Evolutionary conservation across 1,140 invertebrate species (phyloP).

Genomic region (Lordiphosa mommai): DNA sequence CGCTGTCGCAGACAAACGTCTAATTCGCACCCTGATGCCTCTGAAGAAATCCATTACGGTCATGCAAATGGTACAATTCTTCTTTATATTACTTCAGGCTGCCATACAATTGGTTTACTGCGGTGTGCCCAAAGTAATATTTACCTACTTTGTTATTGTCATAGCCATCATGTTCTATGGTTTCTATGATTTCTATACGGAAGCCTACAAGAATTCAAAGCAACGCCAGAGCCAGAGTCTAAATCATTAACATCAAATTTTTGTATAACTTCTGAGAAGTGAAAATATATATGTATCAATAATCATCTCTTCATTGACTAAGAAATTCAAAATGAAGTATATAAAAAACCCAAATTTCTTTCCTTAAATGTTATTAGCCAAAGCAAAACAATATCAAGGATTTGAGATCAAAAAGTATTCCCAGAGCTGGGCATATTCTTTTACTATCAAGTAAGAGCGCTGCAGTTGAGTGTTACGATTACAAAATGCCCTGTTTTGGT

Average conservation of each 20-base stretch:
- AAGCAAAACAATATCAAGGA: too few relatives aligned
- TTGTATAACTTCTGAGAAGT: conserved; percentile 10
- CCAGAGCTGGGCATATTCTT: too few relatives aligned
- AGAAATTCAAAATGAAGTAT: conserved; percentile 3
- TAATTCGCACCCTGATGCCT: conserved; percentile 53
- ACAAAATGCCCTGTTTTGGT: too few relatives aligned
- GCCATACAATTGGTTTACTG: conserved; percentile 40
- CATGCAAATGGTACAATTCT: conserved; percentile 83
- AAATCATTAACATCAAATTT: too few relatives aligned
- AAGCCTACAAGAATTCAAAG: conserved; percentile 79
- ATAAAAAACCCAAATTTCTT: too few relatives aligned
- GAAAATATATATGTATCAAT: conserved; percentile 9
- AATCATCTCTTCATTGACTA: conserved; percentile 2
- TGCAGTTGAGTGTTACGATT: too few relatives aligned
- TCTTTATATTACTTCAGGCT: conserved; percentile 82
- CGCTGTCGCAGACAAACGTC: conserved; percentile 83
- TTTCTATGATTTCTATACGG: conserved; percentile 86
- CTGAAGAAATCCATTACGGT: conserved; percentile 80
- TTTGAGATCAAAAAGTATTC: too few relatives aligned
- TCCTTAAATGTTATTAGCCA: too few relatives aligned
- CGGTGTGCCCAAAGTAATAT: conserved; percentile 27
- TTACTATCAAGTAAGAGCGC: too few relatives aligned
- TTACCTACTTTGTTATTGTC: conserved; percentile 82
- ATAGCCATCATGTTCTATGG: conserved; percentile 85
- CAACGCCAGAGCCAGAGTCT: not conserved